phyloP scores from a whole-genome alignment of 2,797 vertebrate species.

The Momotus momota region DNA sequence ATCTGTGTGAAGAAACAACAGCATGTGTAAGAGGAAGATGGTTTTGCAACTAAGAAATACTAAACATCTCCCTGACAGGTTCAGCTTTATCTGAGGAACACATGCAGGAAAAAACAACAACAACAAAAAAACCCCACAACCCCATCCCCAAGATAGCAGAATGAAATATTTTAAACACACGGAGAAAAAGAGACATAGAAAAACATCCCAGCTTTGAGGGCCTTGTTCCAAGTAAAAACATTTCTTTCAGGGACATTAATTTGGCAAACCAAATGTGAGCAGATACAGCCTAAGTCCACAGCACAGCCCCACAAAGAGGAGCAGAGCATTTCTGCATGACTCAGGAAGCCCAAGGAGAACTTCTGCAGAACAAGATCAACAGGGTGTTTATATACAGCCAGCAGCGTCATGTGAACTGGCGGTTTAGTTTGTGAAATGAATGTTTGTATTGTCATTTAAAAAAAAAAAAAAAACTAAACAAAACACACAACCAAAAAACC shows the following conservation, averaged over 20 bases:
- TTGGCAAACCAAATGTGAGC: not conserved
- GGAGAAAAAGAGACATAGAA: not conserved
- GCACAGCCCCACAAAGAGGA: not conserved
- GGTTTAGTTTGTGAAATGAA: conserved; percentile 58
- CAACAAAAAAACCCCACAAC: no score
- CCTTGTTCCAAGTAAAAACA: conserved; percentile 27
- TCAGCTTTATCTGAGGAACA: not conserved
- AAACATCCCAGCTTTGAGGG: not conserved
- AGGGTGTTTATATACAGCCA: conserved; percentile 56
- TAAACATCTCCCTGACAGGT: not conserved
- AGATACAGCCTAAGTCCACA: not conserved
- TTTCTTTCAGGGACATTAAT: not conserved
- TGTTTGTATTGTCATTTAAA: conserved; percentile 63
- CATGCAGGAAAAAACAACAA: not conserved
- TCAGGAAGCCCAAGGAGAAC: conserved; percentile 34
- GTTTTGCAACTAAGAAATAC: not conserved
- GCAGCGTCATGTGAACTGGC: not conserved
- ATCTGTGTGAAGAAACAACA: not conserved
- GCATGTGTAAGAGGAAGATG: not conserved
- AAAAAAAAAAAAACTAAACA: not conserved
- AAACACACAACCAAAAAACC: not conserved
- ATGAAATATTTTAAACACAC: not conserved
- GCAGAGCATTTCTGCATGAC: not conserved
- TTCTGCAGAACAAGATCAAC: conserved; percentile 56
- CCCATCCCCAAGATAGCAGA: not conserved